phyloP scores from a whole-genome alignment of 2,888 invertebrate genomes.

The Stramonita haemastoma region DNA sequence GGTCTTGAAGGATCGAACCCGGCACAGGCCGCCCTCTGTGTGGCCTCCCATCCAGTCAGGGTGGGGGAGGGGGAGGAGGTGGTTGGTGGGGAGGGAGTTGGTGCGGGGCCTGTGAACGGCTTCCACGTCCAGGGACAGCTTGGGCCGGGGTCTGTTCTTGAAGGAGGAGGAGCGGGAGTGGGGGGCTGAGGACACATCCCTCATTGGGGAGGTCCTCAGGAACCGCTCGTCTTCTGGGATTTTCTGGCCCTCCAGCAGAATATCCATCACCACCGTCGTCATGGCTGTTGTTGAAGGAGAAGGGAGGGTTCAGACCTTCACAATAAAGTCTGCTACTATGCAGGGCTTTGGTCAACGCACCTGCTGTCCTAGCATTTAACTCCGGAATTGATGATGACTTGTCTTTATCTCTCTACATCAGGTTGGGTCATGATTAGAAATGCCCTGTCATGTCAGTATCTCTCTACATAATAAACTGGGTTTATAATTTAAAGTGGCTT shows the following conservation, averaged over 20 bases:
- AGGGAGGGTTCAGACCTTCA: background rate
- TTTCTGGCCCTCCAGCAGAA: slow-evolving; percentile 49
- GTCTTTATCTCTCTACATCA: background rate
- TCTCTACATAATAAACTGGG: background rate
- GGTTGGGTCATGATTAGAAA: background rate
- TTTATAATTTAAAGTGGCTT: background rate
- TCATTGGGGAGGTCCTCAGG: slow-evolving; percentile 40
- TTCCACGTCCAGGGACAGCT: slow-evolving; percentile 48
- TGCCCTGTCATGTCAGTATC: background rate
- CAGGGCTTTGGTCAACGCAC: too few species aligned
- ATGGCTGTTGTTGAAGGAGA: background rate
- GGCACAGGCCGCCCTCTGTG: slow-evolving; percentile 64
- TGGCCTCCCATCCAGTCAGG: slow-evolving; percentile 40
- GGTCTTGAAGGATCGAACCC: slow-evolving; percentile 94
- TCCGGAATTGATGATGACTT: background rate
- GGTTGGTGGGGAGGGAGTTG: slow-evolving; percentile 51
- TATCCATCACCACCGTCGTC: slow-evolving; percentile 44
- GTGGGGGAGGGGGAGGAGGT: slow-evolving; percentile 47
- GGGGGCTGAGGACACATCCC: slow-evolving; percentile 44
- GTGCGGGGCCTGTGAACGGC: slow-evolving; percentile 53
- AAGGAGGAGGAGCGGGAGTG: slow-evolving; percentile 50
- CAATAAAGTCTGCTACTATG: background rate
- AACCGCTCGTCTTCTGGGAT: slow-evolving; percentile 44
- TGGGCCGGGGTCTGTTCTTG: slow-evolving; percentile 51
- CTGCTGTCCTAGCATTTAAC: background rate